A percentile compares a stretch with the other conserved stretches of the same genome.
Conservation (phyloP, 2,113 vertebrate species). For the Pitta sordida region DNA sequence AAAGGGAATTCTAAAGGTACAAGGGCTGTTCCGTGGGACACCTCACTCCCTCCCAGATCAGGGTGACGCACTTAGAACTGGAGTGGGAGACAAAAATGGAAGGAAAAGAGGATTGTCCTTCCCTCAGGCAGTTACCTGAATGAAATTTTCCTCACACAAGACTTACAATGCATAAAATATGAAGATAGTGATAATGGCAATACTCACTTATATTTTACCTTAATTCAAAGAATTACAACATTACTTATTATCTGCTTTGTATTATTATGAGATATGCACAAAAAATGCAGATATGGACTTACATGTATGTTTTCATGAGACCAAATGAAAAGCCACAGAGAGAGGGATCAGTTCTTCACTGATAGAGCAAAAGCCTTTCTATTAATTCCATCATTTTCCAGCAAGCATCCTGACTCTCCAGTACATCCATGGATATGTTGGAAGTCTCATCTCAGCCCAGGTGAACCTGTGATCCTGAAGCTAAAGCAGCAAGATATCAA, state of each 20-base stretch:
- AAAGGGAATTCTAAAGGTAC: neutral
- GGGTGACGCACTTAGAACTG: neutral
- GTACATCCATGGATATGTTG: accelerated
- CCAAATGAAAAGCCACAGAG: neutral
- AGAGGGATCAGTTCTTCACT: neutral
- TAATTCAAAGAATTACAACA: neutral
- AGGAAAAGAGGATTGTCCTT: neutral
- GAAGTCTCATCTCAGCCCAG: neutral
- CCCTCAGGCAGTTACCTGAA: neutral
- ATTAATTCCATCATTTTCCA: neutral
- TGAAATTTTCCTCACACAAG: neutral
- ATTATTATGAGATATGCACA: neutral
- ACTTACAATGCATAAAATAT: neutral
- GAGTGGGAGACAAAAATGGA: accelerated
- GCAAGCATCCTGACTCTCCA: neutral
- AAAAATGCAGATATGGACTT: neutral
- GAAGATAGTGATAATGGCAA: neutral
- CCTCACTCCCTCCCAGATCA: neutral
- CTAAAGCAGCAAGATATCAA: neutral
- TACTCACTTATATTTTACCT: neutral
- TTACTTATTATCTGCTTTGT: neutral
- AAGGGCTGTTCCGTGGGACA: neutral
- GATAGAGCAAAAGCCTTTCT: neutral
- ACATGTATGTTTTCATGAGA: neutral
- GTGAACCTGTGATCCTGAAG: neutral